phyloP scores from a whole-genome alignment of 2,797 vertebrate genomes.

The Apodemus agrarius region DNA sequence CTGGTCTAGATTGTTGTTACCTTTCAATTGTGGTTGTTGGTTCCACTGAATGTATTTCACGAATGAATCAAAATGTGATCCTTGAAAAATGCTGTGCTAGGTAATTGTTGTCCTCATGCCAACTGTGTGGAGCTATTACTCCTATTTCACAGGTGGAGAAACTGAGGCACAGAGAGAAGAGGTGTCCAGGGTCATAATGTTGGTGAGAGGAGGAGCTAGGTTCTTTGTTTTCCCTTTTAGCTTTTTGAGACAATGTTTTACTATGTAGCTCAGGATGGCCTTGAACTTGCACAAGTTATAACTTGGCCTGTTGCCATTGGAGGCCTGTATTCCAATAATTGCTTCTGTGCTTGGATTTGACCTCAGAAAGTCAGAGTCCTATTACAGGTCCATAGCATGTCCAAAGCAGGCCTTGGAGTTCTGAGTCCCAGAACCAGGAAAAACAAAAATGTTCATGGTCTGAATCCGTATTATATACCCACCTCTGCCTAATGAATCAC shows the following conservation, averaged over 20 bases:
- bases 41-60: slow-evolving; percentile 13
- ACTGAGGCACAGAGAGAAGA: not conserved
- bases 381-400: not conserved
- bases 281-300: not conserved
- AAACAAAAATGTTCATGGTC: not conserved
- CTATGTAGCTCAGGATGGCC: not conserved
- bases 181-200: not conserved
- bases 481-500: not conserved
- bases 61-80: slow-evolving; percentile 9
- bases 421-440: not conserved
- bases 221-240: not conserved
- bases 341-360: not conserved
- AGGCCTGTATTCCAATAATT: not conserved
- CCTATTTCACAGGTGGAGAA: not conserved
- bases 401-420: not conserved
- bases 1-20: not conserved
- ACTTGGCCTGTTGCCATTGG: not conserved
- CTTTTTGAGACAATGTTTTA: not conserved
- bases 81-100: slow-evolving; percentile 3
- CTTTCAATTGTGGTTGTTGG: not conserved
- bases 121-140: not conserved
- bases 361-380: not conserved
- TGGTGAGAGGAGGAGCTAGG: not conserved
- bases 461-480: not conserved
- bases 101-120: not conserved